Evolutionary conservation across 2,888 invertebrate species (phyloP), one percentile per base, ranked within the genome.

Genomic region (Ennomos fuscantarius): DNA sequence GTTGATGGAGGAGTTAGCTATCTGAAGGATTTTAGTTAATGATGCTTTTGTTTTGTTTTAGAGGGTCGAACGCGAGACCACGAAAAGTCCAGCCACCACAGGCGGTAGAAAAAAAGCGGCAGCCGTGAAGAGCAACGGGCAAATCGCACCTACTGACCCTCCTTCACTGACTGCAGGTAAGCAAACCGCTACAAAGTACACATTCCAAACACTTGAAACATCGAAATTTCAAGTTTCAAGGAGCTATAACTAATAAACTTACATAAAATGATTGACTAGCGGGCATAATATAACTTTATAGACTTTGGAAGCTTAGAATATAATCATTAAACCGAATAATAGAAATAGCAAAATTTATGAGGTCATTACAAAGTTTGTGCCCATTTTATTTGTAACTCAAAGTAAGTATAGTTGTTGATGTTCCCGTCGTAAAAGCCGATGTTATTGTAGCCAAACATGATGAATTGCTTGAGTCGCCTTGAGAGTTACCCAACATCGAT

Each of bases 21-120:
- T 24, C 24, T 12, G 8, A 6, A 12, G n/a, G 35, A 47, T 36
- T 32, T 43, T 13, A 12, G 11, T 32, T 33, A 32, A 46, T 47
- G 32, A 31, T 43, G 33, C 0, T 43, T 10, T 51, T 49, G 9
- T 49, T 54, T 81, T 75, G 70, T 87, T 86, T 9, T 78, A 92
- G 91, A 86, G 90, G 74, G 78, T 88, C 50, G 91, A 92, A 63
- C 84, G 90, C 44, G 91, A 92, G 72, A 84, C 73, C 42, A 85
- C 86, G 58, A 90, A 89, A 75, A 89, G 89, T 73, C 90, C 90
- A 68, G 90, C 91, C 15, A 87, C 85, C 51, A 85, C 89, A 37
- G 89, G 87, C 15, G 84, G 87, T 54, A 87, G 89, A 73, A 91
- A 92, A 76, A 89, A 90, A 60, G 72, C 82, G 39, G 75, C 84